These are phyloP conservation scores for Aphodius sticticus DNA, from an alignment of 2,888 invertebrate genomes.

Conservation along the genomic window DNA sequence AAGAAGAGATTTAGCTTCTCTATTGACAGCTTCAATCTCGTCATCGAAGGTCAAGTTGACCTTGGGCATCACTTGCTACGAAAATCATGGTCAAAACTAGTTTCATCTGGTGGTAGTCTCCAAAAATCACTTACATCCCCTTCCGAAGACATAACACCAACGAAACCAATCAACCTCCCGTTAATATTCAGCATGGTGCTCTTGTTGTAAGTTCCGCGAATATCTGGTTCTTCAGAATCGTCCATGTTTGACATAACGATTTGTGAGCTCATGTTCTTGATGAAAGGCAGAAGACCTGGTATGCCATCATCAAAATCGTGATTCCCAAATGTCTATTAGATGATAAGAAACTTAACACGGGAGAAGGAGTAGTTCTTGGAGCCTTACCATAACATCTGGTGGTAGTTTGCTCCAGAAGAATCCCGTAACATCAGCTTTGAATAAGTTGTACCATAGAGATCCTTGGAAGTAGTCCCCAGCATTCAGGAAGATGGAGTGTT, in stretches of 20 bases:
- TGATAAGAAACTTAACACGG: not conserved
- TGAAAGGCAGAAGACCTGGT: constrained; percentile 72
- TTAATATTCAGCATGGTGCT: constrained; percentile 68
- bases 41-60: constrained; percentile 74
- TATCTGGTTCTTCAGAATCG: constrained; percentile 71
- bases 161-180: constrained; percentile 76
- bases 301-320: constrained; percentile 87
- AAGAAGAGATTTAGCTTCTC: constrained; percentile 71
- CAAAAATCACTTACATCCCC: constrained; percentile 64
- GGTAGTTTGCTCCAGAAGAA: constrained; percentile 78
- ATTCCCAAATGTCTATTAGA: constrained; percentile 78
- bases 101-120: not conserved
- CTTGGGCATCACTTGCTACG: constrained; percentile 71
- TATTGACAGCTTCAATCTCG: constrained; percentile 71
- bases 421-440: constrained; percentile 76
- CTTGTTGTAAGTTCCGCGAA: constrained; percentile 64
- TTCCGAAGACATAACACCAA: constrained; percentile 77
- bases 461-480: constrained; percentile 89
- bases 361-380: not conserved
- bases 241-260: constrained; percentile 71
- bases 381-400: constrained; percentile 77
- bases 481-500: constrained; percentile 69
- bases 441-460: constrained; percentile 81
- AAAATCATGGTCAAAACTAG: constrained; percentile 14
- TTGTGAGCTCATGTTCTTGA: constrained; percentile 72